Evolutionary conservation across 2,888 invertebrate species (phyloP).

Genomic region (Acronicta psi): DNA sequence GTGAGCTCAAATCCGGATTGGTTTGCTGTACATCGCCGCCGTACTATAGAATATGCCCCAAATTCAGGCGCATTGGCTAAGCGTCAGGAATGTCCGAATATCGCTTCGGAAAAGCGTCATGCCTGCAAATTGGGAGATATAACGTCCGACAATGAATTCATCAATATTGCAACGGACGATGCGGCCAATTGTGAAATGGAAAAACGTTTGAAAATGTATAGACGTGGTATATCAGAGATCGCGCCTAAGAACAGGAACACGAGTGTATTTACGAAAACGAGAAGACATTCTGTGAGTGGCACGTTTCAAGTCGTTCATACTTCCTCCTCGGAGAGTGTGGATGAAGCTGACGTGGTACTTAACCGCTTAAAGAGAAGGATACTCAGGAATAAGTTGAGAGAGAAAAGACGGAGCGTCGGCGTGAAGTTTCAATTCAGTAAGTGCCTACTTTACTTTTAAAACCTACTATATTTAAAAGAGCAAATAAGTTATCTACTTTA

Average conservation of each 20-base stretch:
- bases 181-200: conserved; percentile 84
- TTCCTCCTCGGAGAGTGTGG: conserved; percentile 87
- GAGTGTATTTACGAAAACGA: conserved; percentile 71
- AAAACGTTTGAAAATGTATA: conserved; percentile 85
- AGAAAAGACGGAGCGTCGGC: conserved; percentile 78
- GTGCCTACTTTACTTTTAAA: conserved; percentile 59
- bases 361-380: conserved; percentile 85
- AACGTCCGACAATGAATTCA: conserved; percentile 79
- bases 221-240: conserved; percentile 85
- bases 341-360: conserved; percentile 86
- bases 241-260: conserved; percentile 66
- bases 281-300: conserved; percentile 80
- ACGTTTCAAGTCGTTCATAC: conserved; percentile 70
- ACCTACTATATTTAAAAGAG: conserved; percentile 18
- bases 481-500: conserved; percentile 11
- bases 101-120: conserved; percentile 63
- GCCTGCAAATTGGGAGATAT: conserved; percentile 68
- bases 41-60: conserved; percentile 70
- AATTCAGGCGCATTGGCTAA: conserved; percentile 62
- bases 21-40: conserved; percentile 74
- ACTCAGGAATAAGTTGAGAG: conserved; percentile 84
- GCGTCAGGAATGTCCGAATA: conserved; percentile 65
- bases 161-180: conserved; percentile 80
- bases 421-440: conserved; percentile 77
- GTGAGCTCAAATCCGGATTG: conserved; percentile 82